A percentile compares a stretch with the other conserved stretches of the same genome.
phyloP scores from a whole-genome alignment of 2,888 invertebrate genomes.

The Erynnis tages region DNA sequence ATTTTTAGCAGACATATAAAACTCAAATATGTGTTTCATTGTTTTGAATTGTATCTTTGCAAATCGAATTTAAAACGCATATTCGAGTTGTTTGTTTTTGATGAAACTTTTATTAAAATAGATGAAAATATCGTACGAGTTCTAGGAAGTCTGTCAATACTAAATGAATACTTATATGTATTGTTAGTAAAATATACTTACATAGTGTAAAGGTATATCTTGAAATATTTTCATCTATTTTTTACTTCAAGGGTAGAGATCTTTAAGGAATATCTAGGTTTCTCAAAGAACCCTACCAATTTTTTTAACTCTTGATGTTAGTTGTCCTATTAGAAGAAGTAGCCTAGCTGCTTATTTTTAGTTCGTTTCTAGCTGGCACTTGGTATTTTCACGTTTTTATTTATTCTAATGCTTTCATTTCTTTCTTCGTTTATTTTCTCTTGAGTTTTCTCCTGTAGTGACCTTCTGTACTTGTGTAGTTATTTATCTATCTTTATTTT shows the following conservation, averaged over 20 bases:
- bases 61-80: background rate
- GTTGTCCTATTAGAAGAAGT: conserved; percentile 67
- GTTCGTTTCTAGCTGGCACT: conserved; percentile 77
- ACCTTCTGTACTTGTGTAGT: conserved; percentile 43
- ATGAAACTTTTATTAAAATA: background rate
- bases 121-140: background rate
- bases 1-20: background rate
- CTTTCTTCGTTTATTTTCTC: conserved; percentile 50
- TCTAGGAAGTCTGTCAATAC: too few relatives aligned
- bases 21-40: background rate
- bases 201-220: too few relatives aligned
- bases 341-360: conserved; percentile 70
- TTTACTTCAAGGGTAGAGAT: too few relatives aligned
- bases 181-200: too few relatives aligned
- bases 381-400: conserved; percentile 71
- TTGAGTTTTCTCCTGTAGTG: conserved; percentile 61
- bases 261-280: background rate
- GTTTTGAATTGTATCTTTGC: background rate
- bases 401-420: conserved; percentile 57
- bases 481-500: background rate
- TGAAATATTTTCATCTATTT: background rate
- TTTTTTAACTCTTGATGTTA: conserved; percentile 54
- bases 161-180: too few relatives aligned
- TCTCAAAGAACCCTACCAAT: background rate
- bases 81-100: background rate